Evolutionary conservation across 2,113 vertebrate species (phyloP).

Genomic region (Cyanoliseus patagonus): DNA sequence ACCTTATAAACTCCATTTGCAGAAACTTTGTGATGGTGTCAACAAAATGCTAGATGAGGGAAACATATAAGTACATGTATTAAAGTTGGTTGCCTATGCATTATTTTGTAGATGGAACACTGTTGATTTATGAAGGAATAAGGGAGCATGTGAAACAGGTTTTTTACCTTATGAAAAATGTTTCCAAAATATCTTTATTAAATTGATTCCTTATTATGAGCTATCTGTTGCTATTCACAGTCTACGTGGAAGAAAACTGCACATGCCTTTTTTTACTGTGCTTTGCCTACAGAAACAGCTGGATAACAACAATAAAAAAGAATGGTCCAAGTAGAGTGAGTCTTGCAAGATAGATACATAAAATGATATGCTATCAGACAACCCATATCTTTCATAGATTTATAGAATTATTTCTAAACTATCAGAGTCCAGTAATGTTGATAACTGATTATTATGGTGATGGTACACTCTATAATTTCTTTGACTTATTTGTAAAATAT

Average conservation of each 20-base stretch:
- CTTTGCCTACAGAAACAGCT: constrained; percentile 40
- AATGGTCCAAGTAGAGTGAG: background rate
- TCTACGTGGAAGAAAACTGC: constrained; percentile 3
- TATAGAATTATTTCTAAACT: background rate
- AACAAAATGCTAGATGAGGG: constrained; percentile 89
- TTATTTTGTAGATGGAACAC: constrained; percentile 54
- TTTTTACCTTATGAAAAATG: background rate
- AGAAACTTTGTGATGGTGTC: constrained; percentile 85
- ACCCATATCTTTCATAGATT: background rate
- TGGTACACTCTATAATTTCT: constrained; percentile 43
- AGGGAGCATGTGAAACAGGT: constrained; percentile 19
- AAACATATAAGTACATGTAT: constrained; percentile 76
- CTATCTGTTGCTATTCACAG: constrained; percentile 19
- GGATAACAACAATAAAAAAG: constrained; percentile 23
- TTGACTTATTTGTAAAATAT: constrained; percentile 46
- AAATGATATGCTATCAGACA: background rate
- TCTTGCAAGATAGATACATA: background rate
- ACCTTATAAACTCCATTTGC: constrained; percentile 80
- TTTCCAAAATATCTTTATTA: constrained; percentile 51
- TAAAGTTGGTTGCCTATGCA: constrained; percentile 9
- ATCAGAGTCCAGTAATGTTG: background rate
- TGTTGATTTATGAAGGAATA: constrained; percentile 76
- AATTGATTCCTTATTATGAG: constrained; percentile 3
- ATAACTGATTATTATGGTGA: background rate
- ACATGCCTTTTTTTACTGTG: constrained; percentile 8